phyloP scores from a whole-genome alignment of 1,140 invertebrate species.

The Ridgeia piscesae region DNA sequence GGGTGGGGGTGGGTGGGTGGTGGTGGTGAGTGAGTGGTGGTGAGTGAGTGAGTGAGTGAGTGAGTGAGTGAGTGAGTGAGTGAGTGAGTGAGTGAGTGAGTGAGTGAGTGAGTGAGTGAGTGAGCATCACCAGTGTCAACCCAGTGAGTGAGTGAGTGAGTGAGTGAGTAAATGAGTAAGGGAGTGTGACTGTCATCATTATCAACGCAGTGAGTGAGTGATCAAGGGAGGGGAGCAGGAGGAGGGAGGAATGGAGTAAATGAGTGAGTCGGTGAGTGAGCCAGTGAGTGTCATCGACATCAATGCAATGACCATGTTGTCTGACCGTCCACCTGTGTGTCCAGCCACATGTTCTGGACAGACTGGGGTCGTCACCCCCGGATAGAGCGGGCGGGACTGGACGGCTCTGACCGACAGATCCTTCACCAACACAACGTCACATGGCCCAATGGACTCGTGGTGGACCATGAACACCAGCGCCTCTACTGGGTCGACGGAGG shows the following conservation, averaged over 20 bases:
- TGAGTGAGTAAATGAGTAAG: no score
- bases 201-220: background rate
- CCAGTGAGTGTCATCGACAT: background rate
- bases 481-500: conserved; percentile 91
- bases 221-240: no score
- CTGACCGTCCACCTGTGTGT: conserved; percentile 18
- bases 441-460: conserved; percentile 67
- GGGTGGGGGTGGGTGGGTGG: no score
- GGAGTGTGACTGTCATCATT: background rate
- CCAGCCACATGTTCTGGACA: conserved; percentile 85
- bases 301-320: background rate
- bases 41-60: no score
- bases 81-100: no score
- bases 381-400: conserved; percentile 97
- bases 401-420: conserved; percentile 82
- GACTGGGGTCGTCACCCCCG: conserved; percentile 98
- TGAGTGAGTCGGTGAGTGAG: no score
- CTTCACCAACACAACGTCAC: conserved; percentile 73
- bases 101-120: background rate
- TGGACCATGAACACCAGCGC: conserved; percentile 79
- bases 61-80: no score
- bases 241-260: no score
- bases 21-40: no score
- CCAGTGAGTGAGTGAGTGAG: no score
- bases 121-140: no score